Evolutionary conservation across 2,888 invertebrate genomes (phyloP).

Genomic region (Matsumyia berberina): DNA sequence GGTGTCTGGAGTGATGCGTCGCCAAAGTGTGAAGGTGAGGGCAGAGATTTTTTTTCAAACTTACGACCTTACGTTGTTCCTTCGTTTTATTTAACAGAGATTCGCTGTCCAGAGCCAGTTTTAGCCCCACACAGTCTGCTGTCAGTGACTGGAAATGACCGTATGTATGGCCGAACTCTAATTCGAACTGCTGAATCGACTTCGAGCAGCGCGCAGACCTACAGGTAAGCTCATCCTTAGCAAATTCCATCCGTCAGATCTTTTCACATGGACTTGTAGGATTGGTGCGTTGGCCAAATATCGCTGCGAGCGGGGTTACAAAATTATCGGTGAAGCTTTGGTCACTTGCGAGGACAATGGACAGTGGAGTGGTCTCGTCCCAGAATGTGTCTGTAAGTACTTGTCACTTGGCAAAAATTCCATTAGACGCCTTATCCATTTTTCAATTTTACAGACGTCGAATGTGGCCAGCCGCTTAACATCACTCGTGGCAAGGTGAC

Average conservation of each 20-base stretch:
- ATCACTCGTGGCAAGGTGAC: constrained; percentile 91
- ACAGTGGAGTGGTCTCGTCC: constrained; percentile 93
- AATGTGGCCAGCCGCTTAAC: constrained; percentile 91
- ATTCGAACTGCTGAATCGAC: constrained; percentile 90
- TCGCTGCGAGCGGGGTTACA: constrained; percentile 94
- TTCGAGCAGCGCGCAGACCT: constrained; percentile 89
- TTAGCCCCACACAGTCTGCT: constrained; percentile 93
- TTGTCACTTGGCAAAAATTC: constrained; percentile 77
- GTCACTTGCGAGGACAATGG: constrained; percentile 94
- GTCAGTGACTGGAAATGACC: constrained; percentile 95
- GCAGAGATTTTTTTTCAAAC: background rate
- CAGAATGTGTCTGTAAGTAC: constrained; percentile 92
- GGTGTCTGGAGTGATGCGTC: constrained; percentile 93
- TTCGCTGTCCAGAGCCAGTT: constrained; percentile 93
- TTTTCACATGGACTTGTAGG: constrained; percentile 74
- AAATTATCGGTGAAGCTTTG: constrained; percentile 92
- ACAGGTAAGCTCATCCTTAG: constrained; percentile 85
- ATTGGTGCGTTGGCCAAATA: constrained; percentile 95
- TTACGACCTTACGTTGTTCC: constrained; percentile 64
- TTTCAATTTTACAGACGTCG: constrained; percentile 88
- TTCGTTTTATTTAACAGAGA: no score
- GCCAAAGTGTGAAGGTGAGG: constrained; percentile 91
- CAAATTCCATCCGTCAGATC: background rate
- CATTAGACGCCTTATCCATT: background rate
- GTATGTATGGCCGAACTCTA: constrained; percentile 93